Evolutionary conservation across 2,797 vertebrate genomes (phyloP).

Genomic region (Labeo calbasu): DNA sequence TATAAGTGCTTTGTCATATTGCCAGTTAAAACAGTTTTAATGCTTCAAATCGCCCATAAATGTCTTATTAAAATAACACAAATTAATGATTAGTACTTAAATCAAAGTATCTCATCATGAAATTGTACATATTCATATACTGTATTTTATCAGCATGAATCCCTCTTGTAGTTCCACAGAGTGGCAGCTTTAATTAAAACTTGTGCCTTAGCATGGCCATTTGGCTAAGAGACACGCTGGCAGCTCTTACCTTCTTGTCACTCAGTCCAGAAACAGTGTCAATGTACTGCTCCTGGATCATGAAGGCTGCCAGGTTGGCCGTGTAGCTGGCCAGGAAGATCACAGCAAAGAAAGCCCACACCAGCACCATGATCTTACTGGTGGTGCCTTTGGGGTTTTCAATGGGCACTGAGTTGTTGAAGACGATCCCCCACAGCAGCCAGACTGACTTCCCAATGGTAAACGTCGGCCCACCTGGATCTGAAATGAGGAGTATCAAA

Average conservation of each 20-base stretch:
- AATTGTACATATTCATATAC: background rate
- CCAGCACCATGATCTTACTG: constrained; percentile 98
- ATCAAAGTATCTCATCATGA: constrained; percentile 36
- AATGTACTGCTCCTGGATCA: constrained; percentile 99
- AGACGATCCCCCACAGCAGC: constrained; percentile 97
- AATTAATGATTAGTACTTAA: background rate
- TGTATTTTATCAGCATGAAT: background rate
- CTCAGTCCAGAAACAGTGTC: constrained; percentile 97
- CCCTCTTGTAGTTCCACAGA: background rate
- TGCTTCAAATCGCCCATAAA: constrained; percentile 7
- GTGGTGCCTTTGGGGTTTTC: constrained; percentile 98
- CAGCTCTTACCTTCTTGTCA: constrained; percentile 89
- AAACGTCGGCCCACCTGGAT: constrained; percentile 92
- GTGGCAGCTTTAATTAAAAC: constrained; percentile 23
- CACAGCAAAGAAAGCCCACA: constrained; percentile 98
- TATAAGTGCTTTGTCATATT: background rate
- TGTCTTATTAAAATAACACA: constrained; percentile 17
- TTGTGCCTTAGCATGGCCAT: background rate
- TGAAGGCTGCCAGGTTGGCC: constrained; percentile 95
- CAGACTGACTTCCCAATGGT: constrained; percentile 97
- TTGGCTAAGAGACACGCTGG: constrained; percentile 26
- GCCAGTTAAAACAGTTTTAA: background rate
- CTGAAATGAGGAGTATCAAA: constrained; percentile 67
- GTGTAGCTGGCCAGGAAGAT: constrained; percentile 99
- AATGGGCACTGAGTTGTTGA: constrained; percentile 97